Base-by-base conservation (phyloP, 2,797 vertebrate genomes). In the Hybognathus amarus region DNA sequence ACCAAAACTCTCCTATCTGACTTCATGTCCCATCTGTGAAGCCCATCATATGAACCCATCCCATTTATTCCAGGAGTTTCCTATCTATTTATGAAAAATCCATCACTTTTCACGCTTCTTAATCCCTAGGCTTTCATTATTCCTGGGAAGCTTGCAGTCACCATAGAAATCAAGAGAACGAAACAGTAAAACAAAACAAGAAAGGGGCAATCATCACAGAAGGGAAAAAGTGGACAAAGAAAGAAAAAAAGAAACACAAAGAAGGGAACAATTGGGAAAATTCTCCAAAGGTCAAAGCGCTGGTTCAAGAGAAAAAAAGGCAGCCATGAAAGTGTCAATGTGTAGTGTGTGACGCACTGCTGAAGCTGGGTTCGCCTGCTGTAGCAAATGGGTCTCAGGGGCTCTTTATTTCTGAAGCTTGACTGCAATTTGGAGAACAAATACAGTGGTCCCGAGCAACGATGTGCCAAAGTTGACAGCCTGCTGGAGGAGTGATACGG, bases 11-110 rank as follows among this genome's bases (percentile, higher is more conserved):
- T 85, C 85, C 80, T 71, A 64, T 85, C 36, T 67, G 36, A 77
- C 75, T 68, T 87, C 75, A 73, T 45, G 81, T 84, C 92, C 94
- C 93, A 95, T 94, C 94, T 94, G 94, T 87, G 91, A 92, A 94
- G 93, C 90, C 92, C 91, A 93, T 95, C 90, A 91, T 87, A 86
- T 82, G 87, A 79, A 83, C 69, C 40, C 59, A 82, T 83, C 64
- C 59, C 83, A 42, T 73, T 88, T 88, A 89, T 92, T 93, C 90
- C 90, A 91, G 91, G 91, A 94, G 92, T 95, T 93, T 94, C 92
- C 91, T 95, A 94, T 93, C 93, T 95, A 93, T 94, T 94, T 92
- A 94, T 94, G 93, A 95, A 93, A 94, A 94, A 94, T 91, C 91
- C 92, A 94, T 93, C 93, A 91, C 89, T 93, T 89, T 94, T 95